A percentile compares a stretch with the other conserved stretches of the same genome.
These are phyloP conservation scores for Lumbricus terrestris DNA, from an alignment of 2,888 invertebrate species.

Conservation along the genomic window DNA sequence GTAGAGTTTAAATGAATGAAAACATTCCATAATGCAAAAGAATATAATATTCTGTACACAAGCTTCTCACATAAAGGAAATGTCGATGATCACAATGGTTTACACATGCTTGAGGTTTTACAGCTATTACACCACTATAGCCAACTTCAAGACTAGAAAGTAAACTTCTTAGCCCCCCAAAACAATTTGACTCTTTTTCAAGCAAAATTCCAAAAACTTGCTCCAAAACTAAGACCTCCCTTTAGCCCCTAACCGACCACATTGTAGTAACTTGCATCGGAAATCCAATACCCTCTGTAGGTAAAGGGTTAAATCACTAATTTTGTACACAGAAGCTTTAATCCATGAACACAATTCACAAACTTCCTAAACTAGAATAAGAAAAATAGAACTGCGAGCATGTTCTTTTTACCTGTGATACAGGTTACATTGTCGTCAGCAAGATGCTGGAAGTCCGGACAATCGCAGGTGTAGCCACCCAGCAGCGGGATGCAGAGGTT, in stretches of 20 bases:
- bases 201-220: background rate
- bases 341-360: too few relatives aligned
- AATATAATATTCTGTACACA: background rate
- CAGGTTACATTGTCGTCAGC: conserved; percentile 49
- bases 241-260: too few relatives aligned
- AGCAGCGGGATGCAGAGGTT: conserved; percentile 78
- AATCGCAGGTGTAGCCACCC: conserved; percentile 68
- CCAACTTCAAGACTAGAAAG: too few relatives aligned
- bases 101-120: background rate
- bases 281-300: too few relatives aligned
- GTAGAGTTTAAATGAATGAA: background rate
- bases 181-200: background rate
- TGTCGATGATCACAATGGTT: background rate
- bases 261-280: too few relatives aligned
- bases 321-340: too few relatives aligned
- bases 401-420: conserved; percentile 3
- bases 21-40: background rate
- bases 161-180: too few relatives aligned
- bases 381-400: too few relatives aligned
- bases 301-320: too few relatives aligned
- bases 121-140: background rate
- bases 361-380: too few relatives aligned
- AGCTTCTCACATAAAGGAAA: background rate
- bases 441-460: conserved; percentile 75
- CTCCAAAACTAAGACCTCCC: background rate